These are phyloP conservation scores for Agrochola litura DNA, from an alignment of 2,888 invertebrate species.

Conservation along the genomic window DNA sequence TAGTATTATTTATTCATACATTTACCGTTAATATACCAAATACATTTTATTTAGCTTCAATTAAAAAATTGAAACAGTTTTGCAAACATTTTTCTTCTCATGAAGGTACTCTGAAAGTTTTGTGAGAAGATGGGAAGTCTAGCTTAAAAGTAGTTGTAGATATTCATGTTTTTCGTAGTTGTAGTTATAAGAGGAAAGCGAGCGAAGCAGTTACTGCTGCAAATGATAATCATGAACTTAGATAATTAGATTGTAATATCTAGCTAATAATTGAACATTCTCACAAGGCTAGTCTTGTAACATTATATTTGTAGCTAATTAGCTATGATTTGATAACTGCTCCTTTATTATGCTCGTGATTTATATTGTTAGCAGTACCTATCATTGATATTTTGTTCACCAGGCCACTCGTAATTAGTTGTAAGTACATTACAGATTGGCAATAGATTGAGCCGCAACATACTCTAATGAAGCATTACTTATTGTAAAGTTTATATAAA, in stretches of 20 bases:
- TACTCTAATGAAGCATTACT: slow-evolving; percentile 49
- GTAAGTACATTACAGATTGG: slow-evolving; percentile 73
- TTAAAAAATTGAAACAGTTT: slow-evolving; percentile 85
- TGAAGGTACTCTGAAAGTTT: slow-evolving; percentile 89
- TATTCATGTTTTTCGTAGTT: slow-evolving; percentile 84
- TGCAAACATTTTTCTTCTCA: slow-evolving; percentile 91
- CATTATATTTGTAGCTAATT: slow-evolving; percentile 78
- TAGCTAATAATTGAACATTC: slow-evolving; percentile 78
- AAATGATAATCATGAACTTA: slow-evolving; percentile 77
- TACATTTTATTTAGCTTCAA: slow-evolving; percentile 83
- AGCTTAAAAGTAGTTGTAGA: slow-evolving; percentile 88
- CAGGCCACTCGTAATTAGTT: slow-evolving; percentile 76
- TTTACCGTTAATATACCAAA: slow-evolving; percentile 76
- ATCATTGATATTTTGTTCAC: slow-evolving; percentile 70
- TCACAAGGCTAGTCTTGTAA: slow-evolving; percentile 80
- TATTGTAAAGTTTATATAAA: slow-evolving; percentile 60
- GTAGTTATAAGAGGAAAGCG: slow-evolving; percentile 85
- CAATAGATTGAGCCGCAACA: slow-evolving; percentile 63
- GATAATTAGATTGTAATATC: slow-evolving; percentile 77
- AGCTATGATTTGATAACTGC: slow-evolving; percentile 76
- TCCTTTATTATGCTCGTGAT: slow-evolving; percentile 77
- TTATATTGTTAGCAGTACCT: slow-evolving; percentile 70
- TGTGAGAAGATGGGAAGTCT: slow-evolving; percentile 88
- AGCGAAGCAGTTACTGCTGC: slow-evolving; percentile 79
- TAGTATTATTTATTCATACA: slow-evolving; percentile 82